Evolutionary conservation across 1,140 invertebrate genomes (phyloP).

Genomic region (Battus philenor): DNA sequence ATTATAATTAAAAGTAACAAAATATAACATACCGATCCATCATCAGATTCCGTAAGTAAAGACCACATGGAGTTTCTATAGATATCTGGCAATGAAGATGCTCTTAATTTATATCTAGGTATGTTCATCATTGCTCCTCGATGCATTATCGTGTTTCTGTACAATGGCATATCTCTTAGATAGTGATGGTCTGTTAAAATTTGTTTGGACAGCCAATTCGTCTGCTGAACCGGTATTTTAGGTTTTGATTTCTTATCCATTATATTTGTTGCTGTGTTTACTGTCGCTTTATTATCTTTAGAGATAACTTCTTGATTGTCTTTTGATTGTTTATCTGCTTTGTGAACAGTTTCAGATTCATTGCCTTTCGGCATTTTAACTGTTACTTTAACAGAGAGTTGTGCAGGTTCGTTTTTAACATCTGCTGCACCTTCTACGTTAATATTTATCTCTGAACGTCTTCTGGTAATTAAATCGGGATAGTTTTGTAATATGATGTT

Average conservation of each 20-base stretch:
- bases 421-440: constrained; percentile 27
- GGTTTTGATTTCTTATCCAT: constrained; percentile 2
- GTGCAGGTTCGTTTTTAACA: constrained; percentile 26
- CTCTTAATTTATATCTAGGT: constrained; percentile 83
- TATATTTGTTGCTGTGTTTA: constrained; percentile 16
- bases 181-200: constrained; percentile 76
- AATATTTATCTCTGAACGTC: constrained; percentile 45
- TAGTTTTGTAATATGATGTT: constrained; percentile 62
- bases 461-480: constrained; percentile 42
- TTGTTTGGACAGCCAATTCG: constrained; percentile 42
- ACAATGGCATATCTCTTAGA: constrained; percentile 82
- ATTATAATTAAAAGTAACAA: neutral
- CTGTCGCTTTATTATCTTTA: constrained; percentile 17
- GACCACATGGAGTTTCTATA: constrained; percentile 91
- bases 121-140: constrained; percentile 62
- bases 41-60: constrained; percentile 81
- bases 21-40: constrained; percentile 54
- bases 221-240: constrained; percentile 15
- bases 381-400: constrained; percentile 43
- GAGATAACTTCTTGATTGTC: constrained; percentile 9
- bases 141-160: constrained; percentile 82
- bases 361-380: constrained; percentile 38
- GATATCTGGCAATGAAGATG: constrained; percentile 92
- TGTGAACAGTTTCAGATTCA: constrained; percentile 13
- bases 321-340: constrained; percentile 15